A percentile compares a stretch with the other conserved stretches of the same genome.
These are phyloP conservation scores for Cydia strobilella DNA, from an alignment of 1,140 invertebrate genomes.

Conservation along the genomic window DNA sequence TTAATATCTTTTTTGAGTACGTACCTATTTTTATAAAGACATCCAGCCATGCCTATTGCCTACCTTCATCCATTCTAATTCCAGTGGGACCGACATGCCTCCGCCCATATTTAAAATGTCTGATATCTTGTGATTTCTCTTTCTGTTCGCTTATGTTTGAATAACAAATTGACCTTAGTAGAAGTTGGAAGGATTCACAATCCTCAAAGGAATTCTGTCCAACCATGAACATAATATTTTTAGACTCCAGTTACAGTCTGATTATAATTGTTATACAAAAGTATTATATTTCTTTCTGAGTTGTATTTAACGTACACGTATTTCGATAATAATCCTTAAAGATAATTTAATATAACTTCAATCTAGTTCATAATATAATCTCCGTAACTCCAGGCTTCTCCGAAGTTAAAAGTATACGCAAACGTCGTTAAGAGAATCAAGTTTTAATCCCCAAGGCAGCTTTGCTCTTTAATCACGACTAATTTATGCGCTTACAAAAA, in stretches of 20 bases:
- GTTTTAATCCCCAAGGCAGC: slow-evolving; percentile 58
- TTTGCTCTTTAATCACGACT: slow-evolving; percentile 73
- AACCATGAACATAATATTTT: not conserved
- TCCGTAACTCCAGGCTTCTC: slow-evolving; percentile 55
- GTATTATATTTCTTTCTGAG: not conserved
- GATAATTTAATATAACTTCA: slow-evolving; percentile 68
- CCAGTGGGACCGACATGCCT: slow-evolving; percentile 11
- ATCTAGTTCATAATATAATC: slow-evolving; percentile 66
- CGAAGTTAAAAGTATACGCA: slow-evolving; percentile 56
- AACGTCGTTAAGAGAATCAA: slow-evolving; percentile 65
- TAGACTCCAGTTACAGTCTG: not conserved
- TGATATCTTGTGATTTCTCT: slow-evolving; percentile 21
- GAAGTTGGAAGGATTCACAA: not conserved
- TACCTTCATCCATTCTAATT: slow-evolving; percentile 13
- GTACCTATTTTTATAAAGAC: not conserved
- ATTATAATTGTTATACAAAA: too few species aligned
- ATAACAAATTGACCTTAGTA: slow-evolving; percentile 17
- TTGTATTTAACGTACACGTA: not conserved
- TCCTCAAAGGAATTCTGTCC: not conserved
- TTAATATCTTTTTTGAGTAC: not conserved
- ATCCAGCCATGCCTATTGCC: not conserved
- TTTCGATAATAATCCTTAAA: slow-evolving; percentile 38
- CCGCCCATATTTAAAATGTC: slow-evolving; percentile 19
- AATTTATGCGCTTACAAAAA: slow-evolving; percentile 73
- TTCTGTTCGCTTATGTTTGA: slow-evolving; percentile 10